Evolutionary conservation across 2,113 vertebrate genomes (phyloP), one percentile per base, ranked within the genome.

Genomic region (Megatriorchis doriae): DNA sequence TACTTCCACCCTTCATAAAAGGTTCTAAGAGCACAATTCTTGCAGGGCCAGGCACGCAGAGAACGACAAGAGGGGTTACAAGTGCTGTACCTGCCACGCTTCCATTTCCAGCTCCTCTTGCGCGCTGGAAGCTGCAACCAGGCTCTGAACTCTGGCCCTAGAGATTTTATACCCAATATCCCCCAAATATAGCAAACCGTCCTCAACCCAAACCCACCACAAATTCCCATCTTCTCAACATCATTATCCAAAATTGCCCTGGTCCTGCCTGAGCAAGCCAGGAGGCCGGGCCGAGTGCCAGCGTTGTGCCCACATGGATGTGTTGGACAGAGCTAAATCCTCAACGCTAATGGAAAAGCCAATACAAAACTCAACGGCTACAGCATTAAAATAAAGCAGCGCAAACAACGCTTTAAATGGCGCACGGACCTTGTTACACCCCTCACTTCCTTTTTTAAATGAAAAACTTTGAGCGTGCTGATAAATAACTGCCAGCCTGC

Each of bases 251-350:
- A 56, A 63, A 34, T 6, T 18, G 9, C 16, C 63, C 50, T 10
- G 38, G n/a, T 50, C 17, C 47, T 77, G 50, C 8, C 22, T 2
- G 10, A 77, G n/a, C 11, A 53, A 31, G 53, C 17, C 0, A 0
- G 11, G 56, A 68, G 26, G 74, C 19, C 27, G 23, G 43, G 47
- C 43, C 0, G 1, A 47, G 58, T 11, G 19, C 40, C 86, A 77
- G 27, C 0, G 0, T 4, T 19, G 77, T 63, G 77, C 72, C 77
- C 63, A 52, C 38, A 67, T 0, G 0, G 83, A 59, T 43, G n/a
- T 7, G 68, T 6, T 16, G 45, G 75, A 26, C 45, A 10, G 65
- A 79, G 47, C 40, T 68, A 43, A 63, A 81, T 38, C 68, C 77
- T 58, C 42, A 84, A 40, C 0, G 0, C 13, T 7, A 55, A 67